Percentiles rank a stretch among this genome's conserved stretches.
phyloP scores from a whole-genome alignment of 2,113 vertebrate species.

The Herpetotheres cachinnans region DNA sequence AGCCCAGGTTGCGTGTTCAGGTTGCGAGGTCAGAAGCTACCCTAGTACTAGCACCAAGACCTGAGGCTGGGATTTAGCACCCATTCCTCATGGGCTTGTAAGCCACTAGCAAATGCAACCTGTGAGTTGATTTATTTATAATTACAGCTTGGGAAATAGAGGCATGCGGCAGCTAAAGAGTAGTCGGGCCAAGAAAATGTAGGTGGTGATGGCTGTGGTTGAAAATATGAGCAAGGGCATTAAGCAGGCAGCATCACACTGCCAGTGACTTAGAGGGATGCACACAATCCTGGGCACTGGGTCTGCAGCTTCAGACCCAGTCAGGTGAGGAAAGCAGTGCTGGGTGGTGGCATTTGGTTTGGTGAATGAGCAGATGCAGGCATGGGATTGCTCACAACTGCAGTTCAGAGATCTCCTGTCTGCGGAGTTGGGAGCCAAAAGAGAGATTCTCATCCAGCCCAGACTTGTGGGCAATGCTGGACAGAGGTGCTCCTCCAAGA shows the following conservation, averaged over 20 bases:
- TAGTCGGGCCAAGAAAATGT: too few species aligned
- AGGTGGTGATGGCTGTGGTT: background rate
- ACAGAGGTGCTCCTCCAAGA: background rate
- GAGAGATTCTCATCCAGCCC: background rate
- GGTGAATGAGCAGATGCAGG: background rate
- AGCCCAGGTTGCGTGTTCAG: rapidly evolving
- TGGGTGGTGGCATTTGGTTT: background rate
- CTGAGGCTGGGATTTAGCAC: background rate
- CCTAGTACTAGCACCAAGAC: background rate
- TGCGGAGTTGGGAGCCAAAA: background rate
- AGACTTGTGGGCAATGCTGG: background rate
- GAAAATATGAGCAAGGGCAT: background rate
- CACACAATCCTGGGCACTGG: background rate
- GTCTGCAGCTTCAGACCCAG: background rate
- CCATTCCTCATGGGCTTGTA: background rate
- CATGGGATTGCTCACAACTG: background rate
- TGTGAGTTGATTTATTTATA: background rate
- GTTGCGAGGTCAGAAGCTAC: background rate
- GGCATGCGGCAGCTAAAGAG: rapidly evolving
- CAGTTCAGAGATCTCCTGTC: background rate
- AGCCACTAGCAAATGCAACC: background rate
- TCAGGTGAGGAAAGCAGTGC: rapidly evolving
- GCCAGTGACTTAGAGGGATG: background rate
- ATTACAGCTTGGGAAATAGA: background rate
- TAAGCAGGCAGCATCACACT: background rate